Conservation (phyloP, 1,140 invertebrate genomes). For the Nasonia longicornis region DNA sequence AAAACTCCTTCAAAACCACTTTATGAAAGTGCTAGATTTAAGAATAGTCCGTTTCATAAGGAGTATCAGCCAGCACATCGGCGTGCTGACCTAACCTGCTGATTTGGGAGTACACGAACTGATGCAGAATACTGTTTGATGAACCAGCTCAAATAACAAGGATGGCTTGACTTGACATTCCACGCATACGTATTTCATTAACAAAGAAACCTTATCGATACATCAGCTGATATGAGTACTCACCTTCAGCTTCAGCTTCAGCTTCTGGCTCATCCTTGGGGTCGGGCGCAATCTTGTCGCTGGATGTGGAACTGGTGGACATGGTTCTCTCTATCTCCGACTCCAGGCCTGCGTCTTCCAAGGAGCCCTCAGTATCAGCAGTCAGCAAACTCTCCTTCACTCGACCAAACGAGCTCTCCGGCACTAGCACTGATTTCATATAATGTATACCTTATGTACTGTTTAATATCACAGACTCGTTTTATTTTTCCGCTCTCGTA, state of each 20-base stretch:
- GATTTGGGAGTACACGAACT: neutral
- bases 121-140: too few relatives aligned
- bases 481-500: conserved; percentile 48
- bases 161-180: neutral
- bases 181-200: neutral
- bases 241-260: conserved; percentile 27
- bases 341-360: conserved; percentile 9
- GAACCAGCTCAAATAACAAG: neutral
- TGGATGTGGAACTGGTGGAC: conserved; percentile 61
- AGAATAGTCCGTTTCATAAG: neutral
- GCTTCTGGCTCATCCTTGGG: conserved; percentile 48
- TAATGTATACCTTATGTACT: conserved; percentile 53
- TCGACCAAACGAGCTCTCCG: conserved; percentile 26
- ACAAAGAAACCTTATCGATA: neutral
- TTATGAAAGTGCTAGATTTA: neutral
- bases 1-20: neutral
- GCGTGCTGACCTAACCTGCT: neutral
- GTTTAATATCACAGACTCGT: conserved; percentile 68
- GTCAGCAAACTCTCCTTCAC: conserved; percentile 37
- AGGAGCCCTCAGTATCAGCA: neutral
- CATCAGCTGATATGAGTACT: neutral
- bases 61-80: neutral
- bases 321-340: conserved; percentile 53
- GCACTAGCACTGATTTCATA: conserved; percentile 37
- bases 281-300: conserved; percentile 59